Evolutionary conservation across 2,113 vertebrate genomes (phyloP).

Genomic region (Hepsetus odoe): DNA sequence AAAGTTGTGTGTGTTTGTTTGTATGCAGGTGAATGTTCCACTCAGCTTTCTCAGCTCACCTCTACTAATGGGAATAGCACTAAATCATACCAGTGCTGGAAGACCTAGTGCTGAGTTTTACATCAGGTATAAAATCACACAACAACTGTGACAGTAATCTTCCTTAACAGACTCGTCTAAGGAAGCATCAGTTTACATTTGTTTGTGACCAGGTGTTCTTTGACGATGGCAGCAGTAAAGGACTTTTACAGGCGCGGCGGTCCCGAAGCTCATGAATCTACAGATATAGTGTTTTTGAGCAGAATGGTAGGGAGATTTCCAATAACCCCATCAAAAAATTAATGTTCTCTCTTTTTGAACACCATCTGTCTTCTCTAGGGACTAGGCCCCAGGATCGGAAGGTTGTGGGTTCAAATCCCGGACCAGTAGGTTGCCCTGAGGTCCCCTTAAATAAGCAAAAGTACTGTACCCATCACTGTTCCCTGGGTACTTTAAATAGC

Average conservation of each 20-base stretch:
- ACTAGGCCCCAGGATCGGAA: no score
- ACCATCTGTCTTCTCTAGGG: background rate
- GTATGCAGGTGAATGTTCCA: conserved; percentile 83
- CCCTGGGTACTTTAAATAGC: no score
- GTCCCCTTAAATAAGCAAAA: no score
- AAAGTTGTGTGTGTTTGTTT: background rate
- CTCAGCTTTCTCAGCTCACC: conserved; percentile 76
- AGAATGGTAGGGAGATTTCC: conserved; percentile 66
- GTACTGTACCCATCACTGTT: no score
- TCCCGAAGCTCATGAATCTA: conserved; percentile 86
- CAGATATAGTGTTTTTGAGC: conserved; percentile 81
- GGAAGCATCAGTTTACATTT: background rate
- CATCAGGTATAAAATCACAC: conserved; percentile 73
- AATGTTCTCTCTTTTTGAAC: background rate
- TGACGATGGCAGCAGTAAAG: conserved; percentile 81
- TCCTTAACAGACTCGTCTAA: background rate
- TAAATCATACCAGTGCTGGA: conserved; percentile 87
- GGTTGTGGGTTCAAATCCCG: no score
- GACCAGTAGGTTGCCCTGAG: no score
- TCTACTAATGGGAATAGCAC: conserved; percentile 81
- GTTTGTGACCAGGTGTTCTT: conserved; percentile 75
- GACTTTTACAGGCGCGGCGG: conserved; percentile 81
- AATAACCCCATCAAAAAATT: background rate
- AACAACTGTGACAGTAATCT: background rate
- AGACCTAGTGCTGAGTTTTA: conserved; percentile 87